Base-by-base conservation (phyloP, 1,140 invertebrate genomes). In the Trichonephila inaurata region DNA sequence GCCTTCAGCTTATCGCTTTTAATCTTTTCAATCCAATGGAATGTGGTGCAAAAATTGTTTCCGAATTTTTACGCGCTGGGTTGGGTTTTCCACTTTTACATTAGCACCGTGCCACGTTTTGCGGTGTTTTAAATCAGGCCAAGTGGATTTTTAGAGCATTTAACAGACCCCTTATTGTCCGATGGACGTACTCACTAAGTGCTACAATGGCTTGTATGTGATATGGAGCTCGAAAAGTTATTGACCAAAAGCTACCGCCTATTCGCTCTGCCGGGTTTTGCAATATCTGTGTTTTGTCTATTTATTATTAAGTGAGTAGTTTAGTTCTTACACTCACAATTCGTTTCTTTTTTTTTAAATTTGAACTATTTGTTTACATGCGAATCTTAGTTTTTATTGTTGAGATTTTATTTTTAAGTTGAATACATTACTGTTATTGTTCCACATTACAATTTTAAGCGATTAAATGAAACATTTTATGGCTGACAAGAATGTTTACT, bases 61-160 rank as follows among this genome's bases (percentile, higher is more conserved):
- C 72, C 33, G 33, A 19, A 28, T 28, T 33, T 77, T 33, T 3
- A 66, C 87, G 28, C 77, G 77, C 51, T 91, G 77, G 89, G 89
- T 91, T 91, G 28, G 28, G 28, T 40, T 83, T 58, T 24, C 69
- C 77, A 58, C 72, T 82, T n/a, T 90, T 60, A n/a, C 33, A 69
- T 60, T 51, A 62, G 28, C 82, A 92, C 72, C 85, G 24, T 93
- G 92, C 92, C 92, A 93, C 92, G 92, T 93, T 93, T 87, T 81
- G 62, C 86, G 86, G 86, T 69, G 83, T 89, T 93, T 93, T 93
- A 89, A 93, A 93, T 89, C 64, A 93, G 92, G 92, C 85, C 92
- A 93, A 93, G 92, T 93, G 92, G 92, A 93, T 64, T 61, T 93
- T 89, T 61, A 64, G 77, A 86, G 91, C 72, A 77, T 91, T 58